These are phyloP conservation scores for Goniozus legneri DNA, from an alignment of 1,140 invertebrate species.

Conservation along the genomic window DNA sequence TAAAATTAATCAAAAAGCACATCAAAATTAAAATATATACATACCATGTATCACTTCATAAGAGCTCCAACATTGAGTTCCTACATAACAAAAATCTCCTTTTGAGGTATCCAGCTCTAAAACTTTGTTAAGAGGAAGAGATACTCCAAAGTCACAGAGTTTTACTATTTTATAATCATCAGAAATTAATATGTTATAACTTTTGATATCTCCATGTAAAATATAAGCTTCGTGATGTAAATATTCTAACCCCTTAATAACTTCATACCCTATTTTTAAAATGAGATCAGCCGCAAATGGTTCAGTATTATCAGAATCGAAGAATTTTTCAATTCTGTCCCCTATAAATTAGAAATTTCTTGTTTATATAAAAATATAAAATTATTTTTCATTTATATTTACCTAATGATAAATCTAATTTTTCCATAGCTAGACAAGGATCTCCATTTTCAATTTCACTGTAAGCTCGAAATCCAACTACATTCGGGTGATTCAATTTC, in stretches of 20 bases:
- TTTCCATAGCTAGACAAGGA: constrained; percentile 68
- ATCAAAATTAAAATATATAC: constrained; percentile 7
- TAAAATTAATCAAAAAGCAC: constrained; percentile 9
- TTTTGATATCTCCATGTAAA: constrained; percentile 83
- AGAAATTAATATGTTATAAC: constrained; percentile 75
- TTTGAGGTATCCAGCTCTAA: constrained; percentile 60
- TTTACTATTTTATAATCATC: constrained; percentile 73
- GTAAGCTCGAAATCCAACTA: constrained; percentile 76
- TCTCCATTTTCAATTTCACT: constrained; percentile 61
- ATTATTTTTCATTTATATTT: constrained; percentile 5
- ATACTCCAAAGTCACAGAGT: constrained; percentile 83
- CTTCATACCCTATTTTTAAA: constrained; percentile 62
- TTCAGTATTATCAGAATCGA: constrained; percentile 56
- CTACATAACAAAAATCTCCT: constrained; percentile 57
- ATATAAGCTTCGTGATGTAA: constrained; percentile 69
- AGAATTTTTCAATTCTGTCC: constrained; percentile 70
- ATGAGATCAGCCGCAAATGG: constrained; percentile 65
- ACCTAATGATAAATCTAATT: constrained; percentile 63
- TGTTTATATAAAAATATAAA: neutral
- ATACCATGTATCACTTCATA: constrained; percentile 65
- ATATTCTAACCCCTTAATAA: constrained; percentile 73
- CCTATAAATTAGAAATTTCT: constrained; percentile 30
- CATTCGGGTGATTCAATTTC: constrained; percentile 75
- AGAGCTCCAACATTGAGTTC: constrained; percentile 74
- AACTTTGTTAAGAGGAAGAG: constrained; percentile 65